Evolutionary conservation across 2,797 vertebrate species (phyloP), one percentile per base, ranked within the genome.

Genomic region (Acrocephalus scirpaceus): DNA sequence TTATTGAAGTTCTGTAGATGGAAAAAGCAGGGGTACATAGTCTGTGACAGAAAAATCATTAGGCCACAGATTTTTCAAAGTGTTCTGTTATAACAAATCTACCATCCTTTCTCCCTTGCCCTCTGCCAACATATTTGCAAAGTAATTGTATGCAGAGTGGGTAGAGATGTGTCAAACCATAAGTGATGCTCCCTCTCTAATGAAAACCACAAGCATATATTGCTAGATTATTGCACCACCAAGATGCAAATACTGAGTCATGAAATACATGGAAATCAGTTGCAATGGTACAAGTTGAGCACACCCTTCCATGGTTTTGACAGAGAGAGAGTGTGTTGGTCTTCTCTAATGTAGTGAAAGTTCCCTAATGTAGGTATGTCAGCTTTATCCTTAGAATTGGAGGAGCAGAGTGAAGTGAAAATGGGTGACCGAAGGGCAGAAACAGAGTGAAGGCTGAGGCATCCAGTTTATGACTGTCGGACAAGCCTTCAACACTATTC

Each of bases 241-340:
- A 90, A 34, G 17, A 53, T 53, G 23, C 0, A 13, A 91, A 74
- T 73, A 86, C 44, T 19, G 23, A 81, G 27, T 82, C 79, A 75
- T 64, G 56, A 94, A 96, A 84, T 56, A 40, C 10, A 47, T 64
- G 36, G 38, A 91, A 94, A 95, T 86, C 20, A 44, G 48, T 92
- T 90, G 88, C 70, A 73, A 2, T 75, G 62, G 62, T 45, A 64
- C 53, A 93, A 88, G 36, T 5, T 54, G 67, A 82, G 48, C 56
- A 73, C 40, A 60, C 25, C 5, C 17, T 66, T 77, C 42, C 42
- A 36, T 42, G 36, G 32, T 86, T 86, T 89, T 73, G 56, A 50
- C 51, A 48, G 7, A 47, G 13, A 79, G 50, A 62, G 5, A 53
- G 7, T 30, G 38, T 66, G 20, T 13, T 23, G 72, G 30, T 47